phyloP scores from a whole-genome alignment of 2,888 invertebrate species.

The Lithodes maja region DNA sequence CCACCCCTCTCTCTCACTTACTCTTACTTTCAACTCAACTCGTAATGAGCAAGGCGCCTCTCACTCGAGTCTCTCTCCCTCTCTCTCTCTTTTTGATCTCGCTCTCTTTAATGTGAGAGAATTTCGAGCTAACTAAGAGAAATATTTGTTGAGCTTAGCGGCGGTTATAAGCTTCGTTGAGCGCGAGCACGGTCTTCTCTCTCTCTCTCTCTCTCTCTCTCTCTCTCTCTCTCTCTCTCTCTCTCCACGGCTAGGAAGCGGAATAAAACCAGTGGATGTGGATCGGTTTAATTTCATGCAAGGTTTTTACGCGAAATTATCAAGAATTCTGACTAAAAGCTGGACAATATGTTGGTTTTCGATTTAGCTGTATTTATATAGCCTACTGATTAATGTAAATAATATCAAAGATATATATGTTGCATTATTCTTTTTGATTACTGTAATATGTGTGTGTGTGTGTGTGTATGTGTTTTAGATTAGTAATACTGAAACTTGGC shows the following conservation, averaged over 20 bases:
- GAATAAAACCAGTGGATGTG: no score
- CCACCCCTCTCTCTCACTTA: background rate
- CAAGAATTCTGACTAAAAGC: no score
- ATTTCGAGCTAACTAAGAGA: background rate
- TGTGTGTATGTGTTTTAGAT: no score
- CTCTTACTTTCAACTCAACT: background rate
- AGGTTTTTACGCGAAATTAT: no score
- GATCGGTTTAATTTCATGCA: no score
- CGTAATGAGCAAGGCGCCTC: background rate
- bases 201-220: background rate
- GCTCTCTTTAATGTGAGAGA: background rate
- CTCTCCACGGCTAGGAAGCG: background rate
- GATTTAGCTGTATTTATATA: no score
- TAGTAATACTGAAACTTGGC: no score
- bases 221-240: background rate
- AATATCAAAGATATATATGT: no score
- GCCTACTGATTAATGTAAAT: no score
- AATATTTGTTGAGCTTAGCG: background rate
- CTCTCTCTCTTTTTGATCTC: background rate
- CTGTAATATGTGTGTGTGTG: no score
- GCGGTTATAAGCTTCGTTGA: background rate
- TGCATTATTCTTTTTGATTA: no score
- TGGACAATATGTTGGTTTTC: no score
- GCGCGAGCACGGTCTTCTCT: background rate
- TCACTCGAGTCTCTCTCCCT: background rate